Evolutionary conservation across 2,113 vertebrate genomes (phyloP).

Genomic region (Platysternon megacephalum): DNA sequence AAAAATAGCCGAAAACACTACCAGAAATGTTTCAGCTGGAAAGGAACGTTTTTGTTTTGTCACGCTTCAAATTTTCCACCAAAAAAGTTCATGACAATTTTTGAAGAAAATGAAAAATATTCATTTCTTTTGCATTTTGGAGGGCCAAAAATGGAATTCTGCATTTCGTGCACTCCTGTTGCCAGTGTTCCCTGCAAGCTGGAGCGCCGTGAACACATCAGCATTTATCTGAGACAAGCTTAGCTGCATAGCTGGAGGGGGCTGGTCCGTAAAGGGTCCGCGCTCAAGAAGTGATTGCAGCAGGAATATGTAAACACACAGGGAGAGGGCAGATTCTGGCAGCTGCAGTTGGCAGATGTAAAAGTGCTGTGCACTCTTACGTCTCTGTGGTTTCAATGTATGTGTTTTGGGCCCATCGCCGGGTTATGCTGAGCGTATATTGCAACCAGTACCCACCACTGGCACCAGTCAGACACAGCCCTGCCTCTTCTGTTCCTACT

Average conservation of each 20-base stretch:
- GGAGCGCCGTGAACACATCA: accelerated
- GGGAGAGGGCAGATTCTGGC: background rate
- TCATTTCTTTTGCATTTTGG: background rate
- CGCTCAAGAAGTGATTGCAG: background rate
- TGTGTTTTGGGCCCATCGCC: background rate
- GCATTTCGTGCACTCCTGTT: background rate
- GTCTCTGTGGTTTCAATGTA: background rate
- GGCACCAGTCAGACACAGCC: background rate
- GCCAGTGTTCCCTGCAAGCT: background rate
- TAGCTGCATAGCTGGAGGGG: background rate
- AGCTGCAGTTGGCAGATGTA: background rate
- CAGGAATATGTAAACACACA: too few species aligned
- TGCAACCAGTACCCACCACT: background rate
- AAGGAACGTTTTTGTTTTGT: background rate
- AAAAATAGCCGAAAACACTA: background rate
- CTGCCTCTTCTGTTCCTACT: background rate
- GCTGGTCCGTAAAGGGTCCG: background rate
- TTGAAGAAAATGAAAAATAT: background rate
- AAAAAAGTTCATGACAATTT: background rate
- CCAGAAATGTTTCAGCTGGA: background rate
- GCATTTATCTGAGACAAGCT: background rate
- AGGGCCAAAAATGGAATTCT: background rate
- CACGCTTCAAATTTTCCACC: background rate
- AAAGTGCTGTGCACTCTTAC: background rate
- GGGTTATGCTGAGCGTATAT: background rate